Percentiles rank a stretch among this genome's conserved stretches.
phyloP scores from a whole-genome alignment of 2,113 vertebrate species.

The Formicarius rufipectus region DNA sequence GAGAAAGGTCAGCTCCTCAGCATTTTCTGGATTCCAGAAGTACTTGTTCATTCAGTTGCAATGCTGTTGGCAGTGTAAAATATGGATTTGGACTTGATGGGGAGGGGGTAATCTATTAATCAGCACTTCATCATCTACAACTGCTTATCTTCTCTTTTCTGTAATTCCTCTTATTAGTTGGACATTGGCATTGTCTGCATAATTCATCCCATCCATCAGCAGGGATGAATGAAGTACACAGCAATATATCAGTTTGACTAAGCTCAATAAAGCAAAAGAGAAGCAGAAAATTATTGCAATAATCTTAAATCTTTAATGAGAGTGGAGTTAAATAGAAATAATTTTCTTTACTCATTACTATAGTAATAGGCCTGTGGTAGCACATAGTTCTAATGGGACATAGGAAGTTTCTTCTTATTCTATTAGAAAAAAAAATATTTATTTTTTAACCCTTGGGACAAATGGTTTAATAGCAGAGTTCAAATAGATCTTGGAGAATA shows the following conservation, averaged over 20 bases:
- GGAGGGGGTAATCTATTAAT: slow-evolving; percentile 40
- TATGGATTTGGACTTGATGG: slow-evolving; percentile 20
- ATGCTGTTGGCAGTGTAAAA: slow-evolving; percentile 44
- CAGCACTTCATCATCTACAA: slow-evolving; percentile 52
- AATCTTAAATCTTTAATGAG: slow-evolving; percentile 52
- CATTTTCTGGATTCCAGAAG: slow-evolving; percentile 41
- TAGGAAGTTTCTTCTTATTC: neutral
- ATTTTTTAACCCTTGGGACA: neutral
- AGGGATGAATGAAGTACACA: slow-evolving; percentile 49
- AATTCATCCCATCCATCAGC: slow-evolving; percentile 42
- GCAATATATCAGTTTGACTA: slow-evolving; percentile 49
- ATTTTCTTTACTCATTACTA: slow-evolving; percentile 53
- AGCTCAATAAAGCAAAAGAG: slow-evolving; percentile 33
- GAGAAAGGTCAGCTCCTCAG: slow-evolving; percentile 40
- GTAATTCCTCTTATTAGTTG: slow-evolving; percentile 43
- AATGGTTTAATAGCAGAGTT: neutral
- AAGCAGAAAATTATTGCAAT: slow-evolving; percentile 55
- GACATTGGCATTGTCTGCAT: neutral
- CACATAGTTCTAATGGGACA: neutral
- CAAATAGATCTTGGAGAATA: neutral
- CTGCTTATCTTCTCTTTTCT: slow-evolving; percentile 50
- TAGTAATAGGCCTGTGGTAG: neutral
- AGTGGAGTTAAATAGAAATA: slow-evolving; percentile 2
- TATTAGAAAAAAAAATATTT: neutral
- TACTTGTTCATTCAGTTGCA: slow-evolving; percentile 17